These are phyloP conservation scores for Endomychus coccineus DNA, from an alignment of 2,888 invertebrate genomes.

Conservation along the genomic window DNA sequence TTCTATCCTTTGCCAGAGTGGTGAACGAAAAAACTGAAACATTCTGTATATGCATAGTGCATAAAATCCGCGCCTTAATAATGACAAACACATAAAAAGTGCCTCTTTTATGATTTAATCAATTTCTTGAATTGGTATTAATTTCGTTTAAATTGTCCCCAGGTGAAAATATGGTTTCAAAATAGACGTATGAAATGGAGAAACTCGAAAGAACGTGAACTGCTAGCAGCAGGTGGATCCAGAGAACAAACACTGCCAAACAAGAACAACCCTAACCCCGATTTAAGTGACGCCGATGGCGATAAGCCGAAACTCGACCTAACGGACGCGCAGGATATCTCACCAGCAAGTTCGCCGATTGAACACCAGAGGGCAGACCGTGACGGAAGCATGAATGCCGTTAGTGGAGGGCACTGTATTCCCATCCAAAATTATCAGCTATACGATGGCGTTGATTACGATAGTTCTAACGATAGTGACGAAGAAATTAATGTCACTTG, in stretches of 20 bases:
- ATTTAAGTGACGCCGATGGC: conserved; percentile 81
- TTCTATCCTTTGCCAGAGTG: too few relatives aligned
- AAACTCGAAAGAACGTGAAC: conserved; percentile 93
- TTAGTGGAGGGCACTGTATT: conserved; percentile 20
- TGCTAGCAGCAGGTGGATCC: conserved; percentile 87
- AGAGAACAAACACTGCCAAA: conserved; percentile 93
- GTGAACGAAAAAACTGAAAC: too few relatives aligned
- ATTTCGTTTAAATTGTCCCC: too few relatives aligned
- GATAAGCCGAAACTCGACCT: conserved; percentile 64
- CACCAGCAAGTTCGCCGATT: conserved; percentile 43
- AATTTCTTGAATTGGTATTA: too few relatives aligned
- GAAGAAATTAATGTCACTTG: conserved; percentile 86
- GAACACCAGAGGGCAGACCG: conserved; percentile 29
- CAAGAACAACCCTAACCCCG: conserved; percentile 94
- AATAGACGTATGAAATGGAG: conserved; percentile 99
- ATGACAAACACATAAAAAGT: too few relatives aligned
- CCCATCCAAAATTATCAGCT: conserved; percentile 32
- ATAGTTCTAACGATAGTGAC: conserved; percentile 57
- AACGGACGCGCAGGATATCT: conserved; percentile 51
- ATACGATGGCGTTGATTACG: conserved; percentile 46
- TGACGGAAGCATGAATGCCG: conserved; percentile 12
- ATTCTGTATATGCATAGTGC: too few relatives aligned
- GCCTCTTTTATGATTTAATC: too few relatives aligned
- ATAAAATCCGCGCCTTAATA: too few relatives aligned
- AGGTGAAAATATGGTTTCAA: conserved; percentile 92